A percentile compares a stretch with the other conserved stretches of the same genome.
Conservation (phyloP, 1,140 invertebrate genomes). For the Sesamia nonagrioides region DNA sequence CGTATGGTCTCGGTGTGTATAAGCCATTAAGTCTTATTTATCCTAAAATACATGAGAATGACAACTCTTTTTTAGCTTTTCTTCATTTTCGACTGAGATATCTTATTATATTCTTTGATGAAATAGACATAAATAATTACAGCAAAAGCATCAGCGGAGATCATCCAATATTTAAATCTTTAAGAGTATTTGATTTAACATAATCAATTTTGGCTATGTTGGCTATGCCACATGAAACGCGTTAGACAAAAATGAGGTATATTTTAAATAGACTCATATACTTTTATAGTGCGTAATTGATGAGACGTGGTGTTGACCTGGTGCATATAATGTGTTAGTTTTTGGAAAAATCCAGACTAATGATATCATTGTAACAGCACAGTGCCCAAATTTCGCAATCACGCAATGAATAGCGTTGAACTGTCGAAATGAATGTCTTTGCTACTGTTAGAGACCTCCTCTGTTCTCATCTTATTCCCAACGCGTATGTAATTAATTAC, state of each 20-base stretch:
- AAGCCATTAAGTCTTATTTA: conserved; percentile 15
- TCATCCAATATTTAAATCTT: conserved; percentile 36
- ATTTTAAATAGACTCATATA: not conserved
- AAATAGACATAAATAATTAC: conserved; percentile 18
- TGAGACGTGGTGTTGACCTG: too few relatives aligned
- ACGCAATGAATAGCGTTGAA: too few relatives aligned
- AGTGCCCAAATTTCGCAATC: too few relatives aligned
- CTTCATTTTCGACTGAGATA: not conserved
- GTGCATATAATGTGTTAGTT: too few relatives aligned
- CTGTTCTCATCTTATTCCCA: too few relatives aligned
- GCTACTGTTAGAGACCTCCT: too few relatives aligned
- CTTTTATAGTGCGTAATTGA: not conserved
- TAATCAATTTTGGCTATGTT: not conserved
- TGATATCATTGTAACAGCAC: too few relatives aligned
- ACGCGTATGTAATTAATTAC: too few relatives aligned
- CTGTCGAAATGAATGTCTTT: too few relatives aligned
- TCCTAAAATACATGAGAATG: conserved; percentile 1
- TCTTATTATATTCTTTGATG: not conserved
- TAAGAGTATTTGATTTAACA: conserved; percentile 16
- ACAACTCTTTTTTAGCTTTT: too few relatives aligned
- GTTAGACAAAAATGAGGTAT: too few relatives aligned
- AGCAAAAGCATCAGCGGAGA: conserved; percentile 3
- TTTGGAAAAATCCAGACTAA: too few relatives aligned
- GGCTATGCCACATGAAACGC: conserved; percentile 2
- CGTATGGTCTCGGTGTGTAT: not conserved